A percentile compares a stretch with the other conserved stretches of the same genome.
phyloP scores from a whole-genome alignment of 2,888 invertebrate genomes.

The Drosophila austrosaltans region DNA sequence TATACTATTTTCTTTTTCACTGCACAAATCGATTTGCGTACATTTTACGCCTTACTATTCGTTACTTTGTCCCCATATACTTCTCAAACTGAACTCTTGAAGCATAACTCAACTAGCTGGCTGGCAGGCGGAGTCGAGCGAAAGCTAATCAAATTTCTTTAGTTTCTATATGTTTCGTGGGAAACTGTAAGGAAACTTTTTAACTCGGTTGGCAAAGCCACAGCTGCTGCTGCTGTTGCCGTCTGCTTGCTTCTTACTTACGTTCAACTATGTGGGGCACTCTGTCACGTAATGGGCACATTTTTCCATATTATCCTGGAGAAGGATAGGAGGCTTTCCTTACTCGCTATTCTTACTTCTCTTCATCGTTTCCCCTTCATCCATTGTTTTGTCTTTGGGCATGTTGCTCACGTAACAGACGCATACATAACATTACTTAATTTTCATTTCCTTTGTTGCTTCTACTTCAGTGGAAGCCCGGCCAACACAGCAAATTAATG shows the following conservation, averaged over 20 bases:
- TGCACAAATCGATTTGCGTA: slow-evolving; percentile 9
- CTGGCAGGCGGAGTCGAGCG: slow-evolving; percentile 10
- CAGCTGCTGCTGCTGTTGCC: slow-evolving; percentile 28
- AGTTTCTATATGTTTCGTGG: slow-evolving; percentile 34
- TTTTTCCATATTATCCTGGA: slow-evolving; percentile 72
- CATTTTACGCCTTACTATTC: slow-evolving; percentile 24
- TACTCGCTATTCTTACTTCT: slow-evolving; percentile 2
- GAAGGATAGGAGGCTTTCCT: slow-evolving; percentile 28
- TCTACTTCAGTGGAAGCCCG: slow-evolving; percentile 17
- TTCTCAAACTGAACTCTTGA: neutral
- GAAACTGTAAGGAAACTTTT: slow-evolving; percentile 32
- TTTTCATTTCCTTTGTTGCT: slow-evolving; percentile 55
- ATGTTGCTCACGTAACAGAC: slow-evolving; percentile 75
- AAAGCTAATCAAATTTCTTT: slow-evolving; percentile 57
- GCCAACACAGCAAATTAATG: slow-evolving; percentile 59
- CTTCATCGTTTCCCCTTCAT: slow-evolving; percentile 29
- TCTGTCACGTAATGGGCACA: slow-evolving; percentile 74
- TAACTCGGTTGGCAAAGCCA: slow-evolving; percentile 28
- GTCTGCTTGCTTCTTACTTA: slow-evolving; percentile 2
- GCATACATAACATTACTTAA: slow-evolving; percentile 78
- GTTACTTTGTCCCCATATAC: neutral
- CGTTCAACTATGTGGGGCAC: slow-evolving; percentile 49
- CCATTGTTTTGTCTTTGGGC: slow-evolving; percentile 32
- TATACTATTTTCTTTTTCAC: neutral
- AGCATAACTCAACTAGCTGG: slow-evolving; percentile 40